phyloP scores from a whole-genome alignment of 2,113 vertebrate species.

The Martes martes region DNA sequence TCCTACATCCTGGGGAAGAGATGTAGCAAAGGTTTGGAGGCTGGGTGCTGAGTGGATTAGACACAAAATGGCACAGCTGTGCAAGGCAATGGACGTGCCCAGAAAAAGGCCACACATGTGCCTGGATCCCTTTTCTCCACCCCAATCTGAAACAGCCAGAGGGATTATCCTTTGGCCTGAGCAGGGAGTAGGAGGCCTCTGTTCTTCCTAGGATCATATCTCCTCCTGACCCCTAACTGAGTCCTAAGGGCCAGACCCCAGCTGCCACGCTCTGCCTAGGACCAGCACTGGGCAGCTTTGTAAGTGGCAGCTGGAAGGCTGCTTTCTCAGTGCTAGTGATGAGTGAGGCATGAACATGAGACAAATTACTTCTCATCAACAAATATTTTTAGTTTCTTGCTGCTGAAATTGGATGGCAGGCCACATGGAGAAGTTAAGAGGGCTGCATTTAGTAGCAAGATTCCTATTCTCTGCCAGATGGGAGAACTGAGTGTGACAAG shows the following conservation, averaged over 20 bases:
- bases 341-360: not conserved
- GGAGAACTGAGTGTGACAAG: not conserved
- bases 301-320: not conserved
- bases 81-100: no score
- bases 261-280: not conserved
- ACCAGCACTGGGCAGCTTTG: not conserved
- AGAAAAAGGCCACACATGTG: rapidly evolving
- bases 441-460: not conserved
- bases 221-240: not conserved
- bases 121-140: not conserved
- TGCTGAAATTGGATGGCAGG: not conserved
- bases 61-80: not conserved
- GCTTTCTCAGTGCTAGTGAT: not conserved
- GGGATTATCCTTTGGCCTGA: not conserved
- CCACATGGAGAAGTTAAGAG: not conserved
- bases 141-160: not conserved
- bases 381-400: not conserved
- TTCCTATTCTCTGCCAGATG: not conserved
- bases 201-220: not conserved
- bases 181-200: not conserved
- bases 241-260: not conserved
- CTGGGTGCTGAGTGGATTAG: not conserved
- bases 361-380: not conserved
- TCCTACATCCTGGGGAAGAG: not conserved
- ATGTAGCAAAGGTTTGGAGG: not conserved